A percentile compares a stretch with the other conserved stretches of the same genome.
Conservation (phyloP, 1,140 invertebrate genomes). For the Calephelis virginiensis region DNA sequence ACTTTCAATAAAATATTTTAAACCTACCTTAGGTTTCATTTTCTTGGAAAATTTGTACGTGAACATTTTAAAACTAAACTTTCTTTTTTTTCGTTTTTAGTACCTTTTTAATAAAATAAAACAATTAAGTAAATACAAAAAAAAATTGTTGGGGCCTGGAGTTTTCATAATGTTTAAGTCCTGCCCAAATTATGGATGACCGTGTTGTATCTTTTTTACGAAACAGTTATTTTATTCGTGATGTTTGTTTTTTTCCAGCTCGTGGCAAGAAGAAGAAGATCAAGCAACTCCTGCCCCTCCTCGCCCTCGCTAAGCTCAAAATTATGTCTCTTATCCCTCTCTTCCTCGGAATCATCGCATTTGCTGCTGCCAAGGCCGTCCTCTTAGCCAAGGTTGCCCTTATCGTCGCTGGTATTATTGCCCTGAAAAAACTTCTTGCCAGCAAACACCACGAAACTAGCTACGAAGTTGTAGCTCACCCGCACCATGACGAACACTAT, state of each 20-base stretch:
- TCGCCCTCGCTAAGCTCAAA: conserved; percentile 88
- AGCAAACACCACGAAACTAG: conserved; percentile 83
- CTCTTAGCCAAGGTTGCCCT: conserved; percentile 89
- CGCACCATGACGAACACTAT: conserved; percentile 81
- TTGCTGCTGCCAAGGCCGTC: conserved; percentile 90
- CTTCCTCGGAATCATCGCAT: conserved; percentile 86
- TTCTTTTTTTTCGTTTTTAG: neutral
- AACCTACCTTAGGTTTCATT: conserved; percentile 7
- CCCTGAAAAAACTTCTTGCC: conserved; percentile 87
- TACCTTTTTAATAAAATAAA: neutral
- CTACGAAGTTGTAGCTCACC: conserved; percentile 87
- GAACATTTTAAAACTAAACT: neutral
- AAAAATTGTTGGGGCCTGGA: neutral
- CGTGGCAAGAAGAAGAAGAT: conserved; percentile 86
- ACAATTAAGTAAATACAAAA: neutral
- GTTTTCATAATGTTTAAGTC: neutral
- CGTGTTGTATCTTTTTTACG: too few species aligned
- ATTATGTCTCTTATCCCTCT: conserved; percentile 87
- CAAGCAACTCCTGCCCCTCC: conserved; percentile 86
- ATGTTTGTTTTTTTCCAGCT: conserved; percentile 65
- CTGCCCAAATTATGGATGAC: too few species aligned
- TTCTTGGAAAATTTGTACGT: neutral
- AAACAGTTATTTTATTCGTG: neutral
- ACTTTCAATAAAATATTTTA: conserved; percentile 27
- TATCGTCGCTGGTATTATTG: conserved; percentile 86